These are phyloP conservation scores for Taxidea taxus DNA, from an alignment of 2,113 vertebrate species.

Conservation along the genomic window DNA sequence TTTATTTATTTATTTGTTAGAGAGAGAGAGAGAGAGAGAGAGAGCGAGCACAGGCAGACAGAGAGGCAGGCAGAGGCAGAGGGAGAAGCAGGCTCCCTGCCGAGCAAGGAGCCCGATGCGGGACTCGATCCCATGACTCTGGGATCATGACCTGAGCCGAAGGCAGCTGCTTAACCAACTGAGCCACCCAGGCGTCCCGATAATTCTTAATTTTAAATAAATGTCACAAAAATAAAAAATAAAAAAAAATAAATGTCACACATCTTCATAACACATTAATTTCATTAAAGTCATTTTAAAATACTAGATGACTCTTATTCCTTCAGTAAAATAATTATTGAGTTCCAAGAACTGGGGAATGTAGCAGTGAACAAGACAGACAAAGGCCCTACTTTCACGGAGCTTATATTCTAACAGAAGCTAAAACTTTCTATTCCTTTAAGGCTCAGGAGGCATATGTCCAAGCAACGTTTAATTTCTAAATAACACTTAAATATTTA, in stretches of 20 bases:
- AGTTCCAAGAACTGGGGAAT: neutral
- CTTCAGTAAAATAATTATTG: neutral
- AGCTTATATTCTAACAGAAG: neutral
- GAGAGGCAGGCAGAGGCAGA: no score
- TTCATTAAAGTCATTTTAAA: conserved; percentile 33
- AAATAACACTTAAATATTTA: conserved; percentile 10
- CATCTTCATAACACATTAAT: conserved; percentile 32
- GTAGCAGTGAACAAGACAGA: neutral
- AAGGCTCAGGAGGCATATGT: conserved; percentile 5
- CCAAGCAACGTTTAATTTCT: neutral
- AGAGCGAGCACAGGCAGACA: no score
- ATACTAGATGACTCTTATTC: conserved; percentile 11
- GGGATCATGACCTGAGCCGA: no score
- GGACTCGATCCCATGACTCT: no score
- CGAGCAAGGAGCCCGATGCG: no score
- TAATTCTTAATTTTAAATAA: conserved; percentile 50
- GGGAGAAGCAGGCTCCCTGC: no score
- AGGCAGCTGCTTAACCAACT: no score
- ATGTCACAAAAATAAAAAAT: no score
- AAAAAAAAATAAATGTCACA: conserved; percentile 37
- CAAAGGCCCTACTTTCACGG: neutral
- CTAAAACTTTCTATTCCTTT: neutral
- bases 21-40: no score
- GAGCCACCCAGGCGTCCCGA: no score
- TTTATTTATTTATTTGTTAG: no score